Base-by-base conservation (phyloP, 35 echinoderm and acorn worm species). In the Lytechinus pictus region DNA sequence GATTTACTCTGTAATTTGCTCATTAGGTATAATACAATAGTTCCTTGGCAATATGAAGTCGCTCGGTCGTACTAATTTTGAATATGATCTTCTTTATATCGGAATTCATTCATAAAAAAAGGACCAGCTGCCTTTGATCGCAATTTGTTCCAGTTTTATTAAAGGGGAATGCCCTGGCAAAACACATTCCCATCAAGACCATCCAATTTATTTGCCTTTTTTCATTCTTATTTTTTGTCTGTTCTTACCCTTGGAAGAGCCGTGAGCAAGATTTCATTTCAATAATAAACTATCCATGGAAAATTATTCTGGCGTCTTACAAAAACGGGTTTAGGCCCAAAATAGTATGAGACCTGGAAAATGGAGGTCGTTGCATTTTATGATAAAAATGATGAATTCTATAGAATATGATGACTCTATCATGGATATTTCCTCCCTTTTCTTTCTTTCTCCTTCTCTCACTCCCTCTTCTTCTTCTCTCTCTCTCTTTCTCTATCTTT, bases 261-360 rank as follows among this genome's bases (percentile, higher is more conserved):
- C 66, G 66, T 79, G 16, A 79, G 66, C 66, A 79, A 79, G 66
- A 79, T 79, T 79, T 79, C 66, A 79, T 79, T 79, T 79, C 66
- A 79, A 16, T 24, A 79, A 79, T 79, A 79, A 79, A 79, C 19
- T 79, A 79, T 79, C 66, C 21, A 79, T 79, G 66, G n/a, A 79
- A 79, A 79, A 79, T n/a, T 79, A 79, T 79, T 79, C 66, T 79
- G 66, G 66, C 66, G 66, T 79, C 66, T 79, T 79, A 24, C 66
- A 79, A 79, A 79, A 79, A 6, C 66, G n/a, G 66, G 4, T 79
- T 79, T 79, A 24, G 16, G n/a, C 66, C 66, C 19, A 79, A 79
- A 24, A 79, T 79, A 79, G 66, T 24, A 24, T 24, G 16, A 7
- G 66, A 79, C 66, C 66, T 79, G 66, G 66, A 79, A 79, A 24